These are phyloP conservation scores for Lepidochrysops patricia DNA, from an alignment of 2,888 invertebrate species.

Conservation along the genomic window DNA sequence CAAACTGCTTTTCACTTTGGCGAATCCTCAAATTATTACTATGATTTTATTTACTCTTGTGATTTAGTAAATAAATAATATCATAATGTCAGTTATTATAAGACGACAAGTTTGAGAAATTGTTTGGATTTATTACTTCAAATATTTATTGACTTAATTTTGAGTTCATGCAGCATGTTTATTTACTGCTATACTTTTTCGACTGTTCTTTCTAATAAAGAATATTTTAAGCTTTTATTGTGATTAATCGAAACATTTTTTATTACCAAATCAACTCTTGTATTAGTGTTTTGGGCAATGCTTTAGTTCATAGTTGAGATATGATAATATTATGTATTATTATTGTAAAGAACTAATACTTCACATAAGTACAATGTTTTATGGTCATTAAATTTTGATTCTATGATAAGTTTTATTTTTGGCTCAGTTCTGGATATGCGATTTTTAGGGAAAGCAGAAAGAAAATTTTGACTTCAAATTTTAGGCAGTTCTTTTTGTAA, in stretches of 20 bases:
- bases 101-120: background rate
- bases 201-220: background rate
- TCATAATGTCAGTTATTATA: background rate
- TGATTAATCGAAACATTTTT: too few relatives aligned
- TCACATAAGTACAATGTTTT: background rate
- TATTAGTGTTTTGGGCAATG: too few relatives aligned
- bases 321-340: background rate
- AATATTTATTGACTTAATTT: background rate
- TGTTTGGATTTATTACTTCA: background rate
- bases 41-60: too few relatives aligned
- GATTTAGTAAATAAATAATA: too few relatives aligned
- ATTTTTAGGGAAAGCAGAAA: too few relatives aligned
- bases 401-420: background rate
- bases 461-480: too few relatives aligned
- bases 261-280: too few relatives aligned
- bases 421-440: too few relatives aligned
- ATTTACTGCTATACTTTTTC: background rate
- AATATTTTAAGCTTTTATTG: background rate
- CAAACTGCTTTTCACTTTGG: too few relatives aligned
- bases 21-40: too few relatives aligned
- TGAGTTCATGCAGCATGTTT: background rate
- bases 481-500: too few relatives aligned
- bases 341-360: background rate
- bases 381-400: background rate
- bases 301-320: background rate